These are phyloP conservation scores for Galagoides demidoff DNA, from an alignment of 2,797 vertebrate genomes.

Conservation along the genomic window DNA sequence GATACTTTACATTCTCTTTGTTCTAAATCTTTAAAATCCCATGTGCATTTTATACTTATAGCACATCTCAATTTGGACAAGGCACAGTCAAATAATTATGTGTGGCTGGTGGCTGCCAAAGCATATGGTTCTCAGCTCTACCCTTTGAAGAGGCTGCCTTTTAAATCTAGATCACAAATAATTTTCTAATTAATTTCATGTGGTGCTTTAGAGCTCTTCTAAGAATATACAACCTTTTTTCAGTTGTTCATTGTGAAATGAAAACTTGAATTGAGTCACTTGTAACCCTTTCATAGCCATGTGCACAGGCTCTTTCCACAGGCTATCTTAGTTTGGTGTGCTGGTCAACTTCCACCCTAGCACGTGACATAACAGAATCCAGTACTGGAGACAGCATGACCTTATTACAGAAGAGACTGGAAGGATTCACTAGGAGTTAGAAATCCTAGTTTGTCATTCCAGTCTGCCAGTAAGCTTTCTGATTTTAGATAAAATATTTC, in stretches of 20 bases:
- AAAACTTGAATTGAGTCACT: conserved; percentile 11
- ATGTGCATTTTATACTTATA: not conserved
- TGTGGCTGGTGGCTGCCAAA: not conserved
- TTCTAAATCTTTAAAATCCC: conserved; percentile 43
- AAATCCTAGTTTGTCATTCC: not conserved
- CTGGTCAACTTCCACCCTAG: not conserved
- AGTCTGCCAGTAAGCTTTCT: not conserved
- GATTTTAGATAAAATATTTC: conserved; percentile 37
- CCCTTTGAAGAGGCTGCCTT: not conserved
- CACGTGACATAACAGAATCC: not conserved
- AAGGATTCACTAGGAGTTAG: not conserved
- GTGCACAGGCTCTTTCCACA: not conserved
- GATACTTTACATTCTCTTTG: not conserved
- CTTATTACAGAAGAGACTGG: not conserved
- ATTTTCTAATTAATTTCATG: not conserved
- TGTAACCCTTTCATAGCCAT: not conserved
- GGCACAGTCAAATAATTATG: not conserved
- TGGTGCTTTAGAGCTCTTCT: not conserved
- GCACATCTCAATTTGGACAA: not conserved
- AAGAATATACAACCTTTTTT: not conserved
- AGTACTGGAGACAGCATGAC: not conserved
- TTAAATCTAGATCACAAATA: not conserved
- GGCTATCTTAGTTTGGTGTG: not conserved
- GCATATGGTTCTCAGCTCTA: not conserved
- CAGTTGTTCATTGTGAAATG: conserved; percentile 38